Evolutionary conservation across 2,113 vertebrate genomes (phyloP).

Genomic region (Platichthys flesus): DNA sequence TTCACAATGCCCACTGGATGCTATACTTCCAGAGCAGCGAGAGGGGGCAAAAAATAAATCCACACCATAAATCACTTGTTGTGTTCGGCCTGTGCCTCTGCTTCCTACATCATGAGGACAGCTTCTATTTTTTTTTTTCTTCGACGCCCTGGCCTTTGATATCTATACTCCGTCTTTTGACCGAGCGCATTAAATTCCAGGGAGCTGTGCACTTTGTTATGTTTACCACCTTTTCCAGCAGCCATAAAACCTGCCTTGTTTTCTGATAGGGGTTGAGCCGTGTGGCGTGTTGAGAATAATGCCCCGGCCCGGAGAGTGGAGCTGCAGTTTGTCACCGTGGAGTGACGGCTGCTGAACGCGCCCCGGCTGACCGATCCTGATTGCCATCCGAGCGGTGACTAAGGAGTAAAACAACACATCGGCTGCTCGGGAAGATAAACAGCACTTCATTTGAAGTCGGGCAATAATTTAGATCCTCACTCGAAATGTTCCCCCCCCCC

Average conservation of each 20-base stretch:
- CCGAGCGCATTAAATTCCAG: constrained; percentile 68
- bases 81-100: constrained; percentile 35
- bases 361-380: constrained; percentile 70
- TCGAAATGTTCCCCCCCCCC: constrained; percentile 51
- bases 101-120: constrained; percentile 57
- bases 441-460: constrained; percentile 74
- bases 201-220: constrained; percentile 65
- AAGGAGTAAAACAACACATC: constrained; percentile 68
- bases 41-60: constrained; percentile 22
- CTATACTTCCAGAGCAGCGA: constrained; percentile 34
- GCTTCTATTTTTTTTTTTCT: neutral
- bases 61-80: constrained; percentile 66
- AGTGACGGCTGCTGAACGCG: constrained; percentile 69
- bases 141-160: constrained; percentile 60
- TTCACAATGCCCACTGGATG: constrained; percentile 37
- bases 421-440: constrained; percentile 74
- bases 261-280: constrained; percentile 61
- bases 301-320: constrained; percentile 29
- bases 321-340: constrained; percentile 67
- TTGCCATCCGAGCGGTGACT: constrained; percentile 68
- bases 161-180: constrained; percentile 68
- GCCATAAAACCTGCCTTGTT: constrained; percentile 73
- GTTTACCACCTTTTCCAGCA: constrained; percentile 68
- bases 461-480: constrained; percentile 71
- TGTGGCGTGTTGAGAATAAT: constrained; percentile 60